A percentile compares a stretch with the other conserved stretches of the same genome.
Evolutionary conservation across 1,140 invertebrate genomes (phyloP).

Genomic region (Acromyrmex charruanus): DNA sequence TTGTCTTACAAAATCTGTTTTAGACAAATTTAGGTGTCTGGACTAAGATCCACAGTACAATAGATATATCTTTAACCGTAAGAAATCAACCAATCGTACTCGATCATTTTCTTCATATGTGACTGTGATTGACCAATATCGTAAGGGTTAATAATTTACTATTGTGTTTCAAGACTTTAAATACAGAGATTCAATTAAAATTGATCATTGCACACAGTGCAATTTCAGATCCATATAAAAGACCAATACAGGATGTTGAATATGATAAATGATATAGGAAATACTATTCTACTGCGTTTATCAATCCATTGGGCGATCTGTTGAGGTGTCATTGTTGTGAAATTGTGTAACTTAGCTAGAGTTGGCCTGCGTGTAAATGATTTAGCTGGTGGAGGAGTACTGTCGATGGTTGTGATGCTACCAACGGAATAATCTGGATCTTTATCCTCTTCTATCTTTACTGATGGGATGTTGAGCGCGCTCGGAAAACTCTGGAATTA

Average conservation of each 20-base stretch:
- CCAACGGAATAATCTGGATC: slow-evolving; percentile 84
- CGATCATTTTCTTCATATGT: too few relatives aligned
- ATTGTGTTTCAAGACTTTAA: too few relatives aligned
- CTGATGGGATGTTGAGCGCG: slow-evolving; percentile 88
- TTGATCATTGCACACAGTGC: neutral
- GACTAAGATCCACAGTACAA: too few relatives aligned
- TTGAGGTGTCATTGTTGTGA: slow-evolving; percentile 94
- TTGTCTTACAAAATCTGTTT: too few relatives aligned
- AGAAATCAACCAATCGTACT: too few relatives aligned
- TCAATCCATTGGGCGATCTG: slow-evolving; percentile 96
- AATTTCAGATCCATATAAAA: slow-evolving; percentile 89
- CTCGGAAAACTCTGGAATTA: slow-evolving; percentile 89
- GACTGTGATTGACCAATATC: too few relatives aligned
- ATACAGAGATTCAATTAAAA: neutral
- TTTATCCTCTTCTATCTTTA: slow-evolving; percentile 89
- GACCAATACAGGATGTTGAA: slow-evolving; percentile 96
- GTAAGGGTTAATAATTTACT: too few relatives aligned
- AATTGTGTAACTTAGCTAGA: slow-evolving; percentile 85
- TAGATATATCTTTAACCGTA: too few relatives aligned
- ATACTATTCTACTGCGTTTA: slow-evolving; percentile 91
- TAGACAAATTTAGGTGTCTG: neutral
- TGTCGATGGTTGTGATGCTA: slow-evolving; percentile 82
- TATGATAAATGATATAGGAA: slow-evolving; percentile 92
- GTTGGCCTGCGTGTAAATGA: slow-evolving; percentile 80
- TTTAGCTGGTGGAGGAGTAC: slow-evolving; percentile 77